A percentile compares a stretch with the other conserved stretches of the same genome.
These are phyloP conservation scores for Dasypogon diadema DNA, from an alignment of 2,888 invertebrate genomes.

Conservation along the genomic window DNA sequence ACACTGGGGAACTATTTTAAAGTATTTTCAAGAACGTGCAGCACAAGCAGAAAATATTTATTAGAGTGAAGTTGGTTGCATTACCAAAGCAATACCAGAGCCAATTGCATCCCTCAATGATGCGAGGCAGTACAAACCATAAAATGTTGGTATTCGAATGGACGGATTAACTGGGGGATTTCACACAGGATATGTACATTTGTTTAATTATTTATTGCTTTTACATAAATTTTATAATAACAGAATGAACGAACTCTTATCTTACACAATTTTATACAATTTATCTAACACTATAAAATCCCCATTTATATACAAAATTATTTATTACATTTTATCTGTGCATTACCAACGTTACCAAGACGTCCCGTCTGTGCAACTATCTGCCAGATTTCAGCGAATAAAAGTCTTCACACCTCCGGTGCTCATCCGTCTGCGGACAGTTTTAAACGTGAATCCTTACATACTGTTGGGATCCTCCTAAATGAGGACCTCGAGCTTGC, in stretches of 20 bases:
- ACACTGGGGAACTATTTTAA: neutral
- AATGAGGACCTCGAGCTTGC: conserved; percentile 11
- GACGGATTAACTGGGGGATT: too few species aligned
- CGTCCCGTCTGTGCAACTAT: too few species aligned
- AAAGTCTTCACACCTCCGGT: conserved; percentile 1
- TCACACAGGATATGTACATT: neutral
- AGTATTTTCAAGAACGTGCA: neutral
- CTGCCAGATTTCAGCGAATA: too few species aligned
- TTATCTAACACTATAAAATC: conserved; percentile 42
- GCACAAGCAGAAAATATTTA: neutral
- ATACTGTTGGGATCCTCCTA: conserved; percentile 10
- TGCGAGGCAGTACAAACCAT: neutral
- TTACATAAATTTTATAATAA: conserved; percentile 46
- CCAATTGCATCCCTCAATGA: neutral
- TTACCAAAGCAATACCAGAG: neutral
- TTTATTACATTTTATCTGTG: conserved; percentile 8
- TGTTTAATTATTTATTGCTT: conserved; percentile 31
- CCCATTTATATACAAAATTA: conserved; percentile 33
- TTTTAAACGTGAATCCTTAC: conserved; percentile 32
- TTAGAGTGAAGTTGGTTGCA: neutral
- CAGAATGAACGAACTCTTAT: conserved; percentile 46
- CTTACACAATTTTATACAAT: conserved; percentile 39
- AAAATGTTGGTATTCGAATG: too few species aligned
- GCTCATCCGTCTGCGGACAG: neutral
- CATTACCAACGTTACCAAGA: neutral